Conservation (phyloP, 2,113 vertebrate species). For the Casuarius casuarius region DNA sequence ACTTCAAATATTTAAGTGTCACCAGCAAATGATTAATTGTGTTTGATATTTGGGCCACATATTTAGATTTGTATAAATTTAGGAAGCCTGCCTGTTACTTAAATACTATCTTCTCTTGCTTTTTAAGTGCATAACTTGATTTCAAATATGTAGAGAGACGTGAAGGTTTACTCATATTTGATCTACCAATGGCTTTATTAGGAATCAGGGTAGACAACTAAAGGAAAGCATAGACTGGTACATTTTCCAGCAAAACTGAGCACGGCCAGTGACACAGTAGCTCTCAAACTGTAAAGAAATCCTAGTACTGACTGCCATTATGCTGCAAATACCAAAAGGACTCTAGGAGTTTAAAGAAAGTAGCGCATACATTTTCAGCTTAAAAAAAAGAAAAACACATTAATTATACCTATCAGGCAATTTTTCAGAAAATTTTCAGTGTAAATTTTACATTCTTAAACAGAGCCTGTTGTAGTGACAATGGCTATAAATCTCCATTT, state of each 20-base stretch:
- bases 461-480: background rate
- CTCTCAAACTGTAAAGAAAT: slow-evolving; percentile 3
- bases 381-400: background rate
- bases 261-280: background rate
- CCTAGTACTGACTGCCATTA: background rate
- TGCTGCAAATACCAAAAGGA: background rate
- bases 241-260: background rate
- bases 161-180: background rate
- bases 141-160: background rate
- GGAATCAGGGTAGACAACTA: slow-evolving; percentile 38
- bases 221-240: slow-evolving; percentile 1
- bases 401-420: background rate
- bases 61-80: background rate
- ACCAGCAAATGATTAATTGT: background rate
- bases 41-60: background rate
- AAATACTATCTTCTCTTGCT: background rate
- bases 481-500: background rate
- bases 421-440: background rate
- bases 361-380: background rate
- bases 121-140: background rate
- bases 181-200: slow-evolving; percentile 20
- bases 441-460: background rate
- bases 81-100: background rate
- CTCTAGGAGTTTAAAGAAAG: background rate
- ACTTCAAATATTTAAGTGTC: background rate